These are phyloP conservation scores for Rotaria macrura DNA, from an alignment of 2,888 invertebrate genomes.

Conservation along the genomic window DNA sequence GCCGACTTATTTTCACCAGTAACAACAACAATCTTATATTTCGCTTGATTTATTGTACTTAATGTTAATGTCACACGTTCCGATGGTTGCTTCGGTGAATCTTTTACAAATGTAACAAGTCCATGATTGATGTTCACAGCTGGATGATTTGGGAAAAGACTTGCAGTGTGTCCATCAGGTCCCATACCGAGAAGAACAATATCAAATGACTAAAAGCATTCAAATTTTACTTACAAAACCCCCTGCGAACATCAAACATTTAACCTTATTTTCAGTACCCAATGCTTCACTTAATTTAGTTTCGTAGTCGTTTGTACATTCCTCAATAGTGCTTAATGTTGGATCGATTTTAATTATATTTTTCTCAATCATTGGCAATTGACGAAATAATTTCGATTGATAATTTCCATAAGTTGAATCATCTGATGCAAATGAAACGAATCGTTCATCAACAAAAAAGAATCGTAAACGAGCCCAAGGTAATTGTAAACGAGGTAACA, in stretches of 20 bases:
- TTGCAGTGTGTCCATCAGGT: conserved; percentile 95
- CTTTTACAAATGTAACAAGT: conserved; percentile 45
- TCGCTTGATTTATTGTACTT: conserved; percentile 75
- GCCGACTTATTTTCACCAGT: conserved; percentile 74
- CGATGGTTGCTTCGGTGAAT: no score
- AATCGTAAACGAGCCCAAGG: conserved; percentile 70
- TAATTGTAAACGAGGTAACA: not conserved
- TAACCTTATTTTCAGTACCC: no score
- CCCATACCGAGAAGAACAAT: conserved; percentile 68
- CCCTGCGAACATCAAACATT: no score
- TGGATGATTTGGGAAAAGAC: conserved; percentile 70
- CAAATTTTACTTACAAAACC: no score
- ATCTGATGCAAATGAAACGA: conserved; percentile 67
- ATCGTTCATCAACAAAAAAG: conserved; percentile 87
- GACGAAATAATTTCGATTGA: conserved; percentile 57
- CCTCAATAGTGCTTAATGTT: no score
- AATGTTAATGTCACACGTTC: conserved; percentile 59
- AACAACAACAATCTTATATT: conserved; percentile 69
- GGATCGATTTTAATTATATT: conserved; percentile 64
- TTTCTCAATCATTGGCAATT: conserved; percentile 58
- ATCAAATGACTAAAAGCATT: conserved; percentile 46
- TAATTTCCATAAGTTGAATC: conserved; percentile 83
- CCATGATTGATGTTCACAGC: conserved; percentile 44
- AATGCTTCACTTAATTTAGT: no score
- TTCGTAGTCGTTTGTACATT: no score